Base-by-base conservation (phyloP, 2,113 vertebrate species). In the Baryphthengus martii region DNA sequence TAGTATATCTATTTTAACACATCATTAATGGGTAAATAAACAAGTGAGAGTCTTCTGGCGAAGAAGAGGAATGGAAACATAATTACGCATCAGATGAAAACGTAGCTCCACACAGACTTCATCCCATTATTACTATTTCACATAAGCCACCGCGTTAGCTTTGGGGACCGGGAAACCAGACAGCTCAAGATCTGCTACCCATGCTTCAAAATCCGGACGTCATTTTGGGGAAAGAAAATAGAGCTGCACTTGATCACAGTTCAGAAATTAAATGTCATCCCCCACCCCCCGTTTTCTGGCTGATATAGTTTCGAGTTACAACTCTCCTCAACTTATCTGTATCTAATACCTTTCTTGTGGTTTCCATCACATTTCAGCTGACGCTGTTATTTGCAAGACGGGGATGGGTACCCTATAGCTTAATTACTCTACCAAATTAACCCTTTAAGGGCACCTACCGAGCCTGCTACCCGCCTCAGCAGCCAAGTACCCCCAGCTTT, bases 11-110 rank as follows among this genome's bases (percentile, higher is more conserved):
- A 37, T 89, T 91, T 91, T 78, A 86, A 82, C 68, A 63, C 50
- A 59, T 28, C 71, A 45, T 86, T 89, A 93, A 95, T 63, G 52
- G 55, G 8, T 63, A 95, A 92, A 90, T 61, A 95, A 93, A 78
- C 42, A 95, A 90, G 53, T n/a, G 55, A 5, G 55, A 78, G 83
- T 92, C 70, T 87, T 89, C 93, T 28, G 45, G n/a, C 3, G 3
- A 94, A 61, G 50, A 90, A 85, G 58, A 77, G 26, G 71, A 87
- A 87, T 13, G 26, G 62, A 92, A 76, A 47, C 42, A 44, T 67
- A 85, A 91, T 44, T 61, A 58, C 1, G 1, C 15, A 58, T 61
- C 68, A 79, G 56, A 89, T 52, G 40, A 49, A 91, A 78, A 88
- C 47, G 77, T 0, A 75, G 56, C 28, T 79, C 40, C 20, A 28